phyloP scores from a whole-genome alignment of 2,888 invertebrate genomes.

The Bibio marci region DNA sequence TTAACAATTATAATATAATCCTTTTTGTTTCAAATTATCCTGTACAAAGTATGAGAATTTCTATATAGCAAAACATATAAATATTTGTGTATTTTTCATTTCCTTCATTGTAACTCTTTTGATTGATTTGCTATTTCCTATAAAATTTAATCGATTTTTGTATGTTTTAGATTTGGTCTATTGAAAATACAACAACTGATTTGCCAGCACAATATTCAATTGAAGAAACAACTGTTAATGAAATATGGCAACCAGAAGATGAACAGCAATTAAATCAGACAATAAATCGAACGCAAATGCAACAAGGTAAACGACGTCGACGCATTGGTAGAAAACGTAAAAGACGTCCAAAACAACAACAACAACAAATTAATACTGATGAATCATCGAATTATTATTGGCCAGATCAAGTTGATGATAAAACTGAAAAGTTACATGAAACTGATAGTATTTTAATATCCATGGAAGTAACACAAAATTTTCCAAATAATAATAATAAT shows the following conservation, averaged over 20 bases:
- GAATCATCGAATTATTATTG: not conserved
- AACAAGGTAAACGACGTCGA: conserved; percentile 21
- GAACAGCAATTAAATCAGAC: conserved; percentile 6
- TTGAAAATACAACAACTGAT: too few species aligned
- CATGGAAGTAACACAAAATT: not conserved
- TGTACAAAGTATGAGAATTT: too few species aligned
- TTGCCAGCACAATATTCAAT: too few species aligned
- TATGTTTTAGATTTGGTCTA: too few species aligned
- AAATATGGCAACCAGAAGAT: conserved; percentile 13
- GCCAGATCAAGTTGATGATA: not conserved
- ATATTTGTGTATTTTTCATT: too few species aligned
- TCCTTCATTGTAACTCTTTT: too few species aligned
- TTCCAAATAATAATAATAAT: not conserved
- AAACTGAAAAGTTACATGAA: not conserved
- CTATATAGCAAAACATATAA: too few species aligned
- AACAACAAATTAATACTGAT: conserved; percentile 6
- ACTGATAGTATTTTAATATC: not conserved
- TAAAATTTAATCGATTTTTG: too few species aligned
- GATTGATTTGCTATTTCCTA: too few species aligned
- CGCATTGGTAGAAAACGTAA: conserved; percentile 40
- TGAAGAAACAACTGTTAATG: conserved; percentile 2
- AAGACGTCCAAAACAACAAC: conserved; percentile 34
- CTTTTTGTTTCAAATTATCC: too few species aligned
- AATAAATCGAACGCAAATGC: conserved; percentile 24
- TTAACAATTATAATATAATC: too few species aligned